Evolutionary conservation across 2,888 invertebrate species (phyloP), one percentile per base, ranked within the genome.

Genomic region (Netelia inedita): DNA sequence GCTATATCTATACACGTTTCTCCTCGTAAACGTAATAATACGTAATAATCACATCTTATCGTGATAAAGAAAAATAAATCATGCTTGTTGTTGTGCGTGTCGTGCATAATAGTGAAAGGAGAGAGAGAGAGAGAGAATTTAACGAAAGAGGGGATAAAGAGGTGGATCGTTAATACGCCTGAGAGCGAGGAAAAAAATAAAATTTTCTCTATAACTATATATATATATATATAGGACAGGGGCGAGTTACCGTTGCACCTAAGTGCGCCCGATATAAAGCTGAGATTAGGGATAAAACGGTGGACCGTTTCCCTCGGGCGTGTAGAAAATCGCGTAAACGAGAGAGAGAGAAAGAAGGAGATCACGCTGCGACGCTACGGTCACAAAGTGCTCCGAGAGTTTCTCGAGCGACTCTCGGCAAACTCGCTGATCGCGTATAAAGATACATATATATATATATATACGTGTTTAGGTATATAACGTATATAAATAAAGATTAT

Each of bases 191-290:
- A 28, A 28, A 28, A 28, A 28, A 28, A 28, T 28, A 28, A 5
- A 28, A 28, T 28, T 28, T 28, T 28, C 28, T 46, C 10, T 59
- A 61, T 43, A 63, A 41, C 43, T 81, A 65, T 53, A 63, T 16
- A 55, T 9, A 63, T 65, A 55, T 21, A 41, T 16, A 41, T 79
- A 66, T 35, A 46, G 23, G 46, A n/a, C 3, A 73, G 53, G 69
- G 63, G 79, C 82, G 84, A 87, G 86, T 89, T 91, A 91, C 92
- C 92, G 91, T 92, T 92, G 91, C 90, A 87, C 82, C 83, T 88
- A 89, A 88, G 88, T 86, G 88, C 88, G 88, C 84, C 73, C 87
- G 90, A 92, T 92, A 87, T 85, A 79, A 88, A 88, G 75, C 71
- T 66, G 83, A 89, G 92, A 89, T 91, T 89, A 90, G 87, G 88